A percentile compares a stretch with the other conserved stretches of the same genome.
These are phyloP conservation scores for Sinhomidia bicolor DNA, from an alignment of 2,888 invertebrate species.

Conservation along the genomic window DNA sequence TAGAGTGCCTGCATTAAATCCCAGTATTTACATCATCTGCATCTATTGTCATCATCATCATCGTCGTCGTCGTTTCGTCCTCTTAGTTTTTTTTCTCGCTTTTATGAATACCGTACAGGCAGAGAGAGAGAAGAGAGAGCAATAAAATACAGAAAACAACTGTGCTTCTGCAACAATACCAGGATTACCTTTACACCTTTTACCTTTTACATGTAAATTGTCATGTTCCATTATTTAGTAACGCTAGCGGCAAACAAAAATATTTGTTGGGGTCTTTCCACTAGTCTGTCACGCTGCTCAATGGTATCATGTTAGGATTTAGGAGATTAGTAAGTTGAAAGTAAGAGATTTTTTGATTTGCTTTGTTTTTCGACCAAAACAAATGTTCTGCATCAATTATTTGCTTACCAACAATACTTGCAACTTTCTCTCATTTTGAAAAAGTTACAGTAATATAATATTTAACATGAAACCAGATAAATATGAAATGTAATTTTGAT, in stretches of 20 bases:
- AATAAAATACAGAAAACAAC: conserved; percentile 59
- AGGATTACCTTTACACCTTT: conserved; percentile 65
- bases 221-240: conserved; percentile 48
- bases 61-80: background rate
- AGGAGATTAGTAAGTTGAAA: no score
- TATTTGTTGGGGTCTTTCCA: background rate
- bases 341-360: no score
- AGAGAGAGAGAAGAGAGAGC: no score
- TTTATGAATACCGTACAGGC: conserved; percentile 35
- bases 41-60: conserved; percentile 9
- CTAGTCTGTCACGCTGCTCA: background rate
- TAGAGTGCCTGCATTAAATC: conserved; percentile 58
- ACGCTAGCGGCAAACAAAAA: background rate
- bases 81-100: conserved; percentile 24
- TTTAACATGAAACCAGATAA: no score
- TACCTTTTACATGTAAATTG: conserved; percentile 58
- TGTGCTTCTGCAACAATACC: conserved; percentile 54
- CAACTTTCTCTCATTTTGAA: no score
- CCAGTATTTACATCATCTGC: conserved; percentile 54
- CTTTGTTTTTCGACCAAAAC: no score
- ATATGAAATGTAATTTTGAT: no score
- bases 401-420: no score
- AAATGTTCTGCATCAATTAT: no score
- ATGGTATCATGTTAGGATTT: no score
- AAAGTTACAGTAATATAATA: no score